Evolutionary conservation across 2,888 invertebrate genomes (phyloP).

Genomic region (Priocnemis perturbator): DNA sequence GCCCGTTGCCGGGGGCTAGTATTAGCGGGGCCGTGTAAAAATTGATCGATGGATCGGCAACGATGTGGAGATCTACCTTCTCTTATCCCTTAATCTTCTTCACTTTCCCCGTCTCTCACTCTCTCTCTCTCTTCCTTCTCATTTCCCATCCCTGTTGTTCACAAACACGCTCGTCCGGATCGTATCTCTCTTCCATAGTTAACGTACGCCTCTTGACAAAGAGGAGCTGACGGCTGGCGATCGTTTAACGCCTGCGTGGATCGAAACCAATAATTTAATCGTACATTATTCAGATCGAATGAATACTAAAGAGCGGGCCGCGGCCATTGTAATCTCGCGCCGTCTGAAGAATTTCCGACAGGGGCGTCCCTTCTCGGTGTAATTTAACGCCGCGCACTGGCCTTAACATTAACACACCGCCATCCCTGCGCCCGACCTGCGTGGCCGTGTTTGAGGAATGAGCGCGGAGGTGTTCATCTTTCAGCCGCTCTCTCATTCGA

Average conservation of each 20-base stretch:
- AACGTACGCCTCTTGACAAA: conserved; percentile 29
- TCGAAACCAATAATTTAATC: conserved; percentile 64
- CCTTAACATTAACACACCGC: conserved; percentile 16
- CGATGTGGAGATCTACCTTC: background rate
- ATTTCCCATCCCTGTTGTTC: background rate
- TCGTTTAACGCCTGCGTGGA: conserved; percentile 61
- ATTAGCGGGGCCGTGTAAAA: conserved; percentile 35
- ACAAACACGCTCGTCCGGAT: background rate
- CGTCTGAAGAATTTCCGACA: conserved; percentile 51
- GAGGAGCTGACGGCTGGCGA: conserved; percentile 42
- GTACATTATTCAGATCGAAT: conserved; percentile 66
- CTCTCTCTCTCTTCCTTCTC: background rate
- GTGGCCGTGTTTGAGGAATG: conserved; percentile 4
- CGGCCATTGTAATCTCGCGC: conserved; percentile 45
- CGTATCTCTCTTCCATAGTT: conserved; percentile 6
- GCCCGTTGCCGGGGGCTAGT: conserved; percentile 10
- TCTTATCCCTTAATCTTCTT: conserved; percentile 3
- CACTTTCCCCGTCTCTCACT: background rate
- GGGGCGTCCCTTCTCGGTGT: conserved; percentile 42
- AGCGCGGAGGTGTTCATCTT: no score
- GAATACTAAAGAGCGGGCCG: conserved; percentile 59
- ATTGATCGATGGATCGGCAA: conserved; percentile 40
- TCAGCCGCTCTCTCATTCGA: no score
- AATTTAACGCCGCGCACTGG: conserved; percentile 42
- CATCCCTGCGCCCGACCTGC: conserved; percentile 6